A percentile compares a stretch with the other conserved stretches of the same genome.
phyloP scores from a whole-genome alignment of 2,888 invertebrate genomes.

The Trypoxylon attenuatum region DNA sequence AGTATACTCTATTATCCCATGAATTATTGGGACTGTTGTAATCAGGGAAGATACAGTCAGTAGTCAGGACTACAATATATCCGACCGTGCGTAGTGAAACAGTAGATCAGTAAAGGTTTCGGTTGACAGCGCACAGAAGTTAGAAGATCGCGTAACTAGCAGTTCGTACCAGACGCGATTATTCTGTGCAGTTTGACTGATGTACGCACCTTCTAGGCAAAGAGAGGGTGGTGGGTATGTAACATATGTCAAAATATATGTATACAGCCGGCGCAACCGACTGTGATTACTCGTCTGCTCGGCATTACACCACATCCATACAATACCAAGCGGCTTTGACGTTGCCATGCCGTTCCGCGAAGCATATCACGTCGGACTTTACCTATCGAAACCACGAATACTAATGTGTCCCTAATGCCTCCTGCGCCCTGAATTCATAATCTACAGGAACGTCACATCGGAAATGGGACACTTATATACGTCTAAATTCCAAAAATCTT shows the following conservation, averaged over 20 bases:
- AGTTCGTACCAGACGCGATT: conserved; percentile 35
- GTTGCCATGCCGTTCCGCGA: conserved; percentile 41
- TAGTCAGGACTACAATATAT: no score
- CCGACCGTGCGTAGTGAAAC: no score
- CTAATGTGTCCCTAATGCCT: conserved; percentile 64
- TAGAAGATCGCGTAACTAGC: conserved; percentile 24
- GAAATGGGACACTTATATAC: conserved; percentile 19
- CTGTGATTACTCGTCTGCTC: conserved; percentile 46
- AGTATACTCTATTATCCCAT: no score
- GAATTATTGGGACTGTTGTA: no score
- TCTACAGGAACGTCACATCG: conserved; percentile 19
- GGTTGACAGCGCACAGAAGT: background rate
- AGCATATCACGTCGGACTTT: conserved; percentile 54
- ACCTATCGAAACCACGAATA: conserved; percentile 58
- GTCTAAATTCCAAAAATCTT: no score
- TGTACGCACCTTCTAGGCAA: conserved; percentile 21
- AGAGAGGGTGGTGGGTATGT: no score
- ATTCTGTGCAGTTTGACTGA: conserved; percentile 32
- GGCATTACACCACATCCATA: conserved; percentile 56
- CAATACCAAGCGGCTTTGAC: conserved; percentile 59
- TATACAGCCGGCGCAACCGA: conserved; percentile 29
- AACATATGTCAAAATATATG: conserved; percentile 45
- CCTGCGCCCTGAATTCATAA: conserved; percentile 60
- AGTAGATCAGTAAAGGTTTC: background rate
- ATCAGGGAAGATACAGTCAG: no score